phyloP scores from a whole-genome alignment of 1,140 invertebrate species.

The Zaprionus vittiger region DNA sequence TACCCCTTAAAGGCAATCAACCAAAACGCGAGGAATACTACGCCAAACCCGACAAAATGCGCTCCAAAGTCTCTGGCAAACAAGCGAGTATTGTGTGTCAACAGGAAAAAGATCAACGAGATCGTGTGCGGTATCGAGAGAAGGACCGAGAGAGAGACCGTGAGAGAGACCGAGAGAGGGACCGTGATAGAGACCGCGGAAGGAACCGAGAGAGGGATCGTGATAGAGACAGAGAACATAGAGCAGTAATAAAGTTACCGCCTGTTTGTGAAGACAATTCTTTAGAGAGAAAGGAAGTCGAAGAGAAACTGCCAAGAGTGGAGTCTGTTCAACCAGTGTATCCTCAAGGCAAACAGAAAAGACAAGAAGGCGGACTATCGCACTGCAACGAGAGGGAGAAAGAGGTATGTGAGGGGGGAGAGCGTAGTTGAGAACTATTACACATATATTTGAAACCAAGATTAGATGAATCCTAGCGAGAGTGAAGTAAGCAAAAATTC shows the following conservation, averaged over 20 bases:
- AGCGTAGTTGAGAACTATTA: background rate
- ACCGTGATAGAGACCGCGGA: background rate
- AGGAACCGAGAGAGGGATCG: background rate
- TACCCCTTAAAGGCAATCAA: conserved; percentile 30
- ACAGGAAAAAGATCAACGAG: background rate
- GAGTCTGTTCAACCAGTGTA: background rate
- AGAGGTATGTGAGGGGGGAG: conserved; percentile 4
- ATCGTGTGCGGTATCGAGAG: background rate
- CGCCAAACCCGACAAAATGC: conserved; percentile 19
- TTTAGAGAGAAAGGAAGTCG: background rate
- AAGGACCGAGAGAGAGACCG: background rate
- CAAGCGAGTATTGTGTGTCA: background rate
- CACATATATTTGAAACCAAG: background rate
- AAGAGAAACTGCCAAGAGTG: background rate
- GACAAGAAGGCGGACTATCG: conserved; percentile 26
- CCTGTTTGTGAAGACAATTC: background rate
- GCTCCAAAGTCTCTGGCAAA: background rate
- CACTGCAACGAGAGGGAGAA: conserved; percentile 7
- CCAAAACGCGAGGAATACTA: conserved; percentile 19
- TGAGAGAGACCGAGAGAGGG: background rate
- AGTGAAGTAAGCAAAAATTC: background rate
- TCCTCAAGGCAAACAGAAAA: background rate
- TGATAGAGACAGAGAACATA: background rate
- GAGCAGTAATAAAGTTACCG: background rate
- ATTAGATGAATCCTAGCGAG: conserved; percentile 1